phyloP scores from a whole-genome alignment of 2,888 invertebrate genomes.

The Drosophila melanosoma region DNA sequence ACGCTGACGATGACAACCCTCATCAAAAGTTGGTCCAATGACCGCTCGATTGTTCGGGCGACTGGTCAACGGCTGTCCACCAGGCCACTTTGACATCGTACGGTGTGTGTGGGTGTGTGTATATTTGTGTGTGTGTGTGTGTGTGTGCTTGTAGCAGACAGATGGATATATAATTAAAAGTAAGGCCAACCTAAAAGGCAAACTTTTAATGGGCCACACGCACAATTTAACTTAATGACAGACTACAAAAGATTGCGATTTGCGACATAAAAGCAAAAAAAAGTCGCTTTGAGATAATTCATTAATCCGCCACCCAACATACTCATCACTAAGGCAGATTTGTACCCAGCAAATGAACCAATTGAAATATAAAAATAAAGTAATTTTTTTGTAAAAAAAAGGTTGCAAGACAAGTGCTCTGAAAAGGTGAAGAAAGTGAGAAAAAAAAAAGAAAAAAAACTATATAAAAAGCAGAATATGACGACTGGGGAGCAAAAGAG shows the following conservation, averaged over 20 bases:
- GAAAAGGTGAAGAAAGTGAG: constrained; percentile 1
- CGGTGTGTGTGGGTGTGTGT: constrained; percentile 18
- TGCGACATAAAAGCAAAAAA: constrained; percentile 68
- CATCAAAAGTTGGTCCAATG: constrained; percentile 78
- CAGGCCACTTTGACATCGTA: constrained; percentile 70
- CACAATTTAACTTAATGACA: constrained; percentile 76
- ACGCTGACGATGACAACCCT: constrained; percentile 78
- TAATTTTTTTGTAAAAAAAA: constrained; percentile 23
- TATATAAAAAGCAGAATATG: constrained; percentile 4
- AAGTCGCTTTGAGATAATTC: constrained; percentile 75
- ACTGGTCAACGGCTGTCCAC: constrained; percentile 77
- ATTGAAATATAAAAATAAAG: constrained; percentile 18
- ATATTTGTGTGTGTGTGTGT: constrained; percentile 5
- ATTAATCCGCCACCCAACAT: constrained; percentile 56
- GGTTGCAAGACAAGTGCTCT: constrained; percentile 66
- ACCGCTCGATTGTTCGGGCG: constrained; percentile 72
- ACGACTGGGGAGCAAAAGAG: constrained; percentile 11
- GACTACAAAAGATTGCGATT: constrained; percentile 69
- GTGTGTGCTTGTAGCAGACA: constrained; percentile 22
- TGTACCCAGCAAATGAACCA: constrained; percentile 22
- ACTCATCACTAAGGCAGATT: constrained; percentile 14
- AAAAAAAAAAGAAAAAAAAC: constrained; percentile 19
- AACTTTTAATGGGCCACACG: constrained; percentile 72
- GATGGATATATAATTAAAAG: constrained; percentile 73
- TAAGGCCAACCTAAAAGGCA: constrained; percentile 35